Evolutionary conservation across 2,797 vertebrate genomes (phyloP), one percentile per base, ranked within the genome.

Genomic region (Epinephelus coioides): DNA sequence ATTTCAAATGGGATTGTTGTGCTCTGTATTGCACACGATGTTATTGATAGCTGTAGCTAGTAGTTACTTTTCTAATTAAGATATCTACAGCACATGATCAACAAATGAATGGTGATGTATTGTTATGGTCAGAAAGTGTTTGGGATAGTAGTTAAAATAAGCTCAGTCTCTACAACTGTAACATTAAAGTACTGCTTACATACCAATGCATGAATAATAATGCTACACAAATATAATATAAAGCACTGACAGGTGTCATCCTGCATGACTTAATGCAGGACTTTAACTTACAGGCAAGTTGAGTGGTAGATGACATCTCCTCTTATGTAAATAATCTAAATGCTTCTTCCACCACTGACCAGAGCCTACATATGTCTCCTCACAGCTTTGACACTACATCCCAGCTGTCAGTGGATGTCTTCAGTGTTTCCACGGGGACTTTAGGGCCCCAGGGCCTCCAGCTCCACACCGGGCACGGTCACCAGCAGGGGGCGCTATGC

Each of bases 401-500:
- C 15, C 27, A 23, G n/a, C 38, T 9, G 14, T 8, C 49, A 60
- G 38, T 57, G 14, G 65, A 21, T 70, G 50, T 40, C 15, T 59
- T 71, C 38, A 19, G 51, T 77, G 25, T 54, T 30, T 73, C 55
- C 18, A 82, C 21, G 85, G 79, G 86, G 73, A 81, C 89, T 81
- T 83, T 75, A 62, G 90, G 90, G 84, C 88, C 90, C 78, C 86
- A 78, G 86, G 90, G 89, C 79, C 81, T 88, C 75, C 62, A 76
- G 60, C 69, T 71, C 84, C 76, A 86, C 61, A 55, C 14, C 14
- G 5, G 54, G 9, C 5, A 4, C 8, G 12, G 3, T 12, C 18
- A 70, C 90, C 95, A 94, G 93, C 89, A 94, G 95, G 93, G 90
- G 94, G 86, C 89, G 91, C 91, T 90, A 79, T 78, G 63, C 82